These are phyloP conservation scores for Popillia japonica DNA, from an alignment of 1,140 invertebrate species.

Conservation along the genomic window DNA sequence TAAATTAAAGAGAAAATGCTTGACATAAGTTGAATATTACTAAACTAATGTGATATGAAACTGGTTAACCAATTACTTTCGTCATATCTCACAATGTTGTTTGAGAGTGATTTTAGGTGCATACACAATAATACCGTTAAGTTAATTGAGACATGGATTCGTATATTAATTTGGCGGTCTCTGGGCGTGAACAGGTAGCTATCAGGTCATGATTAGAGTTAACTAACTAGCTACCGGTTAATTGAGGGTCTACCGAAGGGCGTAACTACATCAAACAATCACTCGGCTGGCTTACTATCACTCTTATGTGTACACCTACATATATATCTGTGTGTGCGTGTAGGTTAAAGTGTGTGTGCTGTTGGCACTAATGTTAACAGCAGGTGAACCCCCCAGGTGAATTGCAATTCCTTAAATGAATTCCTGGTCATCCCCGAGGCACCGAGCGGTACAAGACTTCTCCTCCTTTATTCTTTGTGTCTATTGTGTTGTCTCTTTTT, in stretches of 20 bases:
- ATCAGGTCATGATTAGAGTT: constrained; percentile 54
- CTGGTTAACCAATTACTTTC: too few species aligned
- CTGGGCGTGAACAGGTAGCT: constrained; percentile 53
- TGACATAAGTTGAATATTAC: too few species aligned
- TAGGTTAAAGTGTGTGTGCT: neutral
- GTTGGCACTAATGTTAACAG: constrained; percentile 17
- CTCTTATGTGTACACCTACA: neutral
- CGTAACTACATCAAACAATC: constrained; percentile 55
- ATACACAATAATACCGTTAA: neutral
- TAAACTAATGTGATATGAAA: too few species aligned
- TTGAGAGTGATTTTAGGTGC: neutral
- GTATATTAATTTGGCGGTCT: constrained; percentile 49
- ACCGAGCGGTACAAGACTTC: neutral
- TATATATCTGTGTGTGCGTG: neutral
- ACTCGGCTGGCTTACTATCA: constrained; percentile 42
- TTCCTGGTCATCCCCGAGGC: constrained; percentile 22
- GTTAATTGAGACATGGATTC: constrained; percentile 49
- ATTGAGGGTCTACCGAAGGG: constrained; percentile 54
- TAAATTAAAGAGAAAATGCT: too few species aligned
- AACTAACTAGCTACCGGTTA: constrained; percentile 55
- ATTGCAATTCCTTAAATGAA: constrained; percentile 40
- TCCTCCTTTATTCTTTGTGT: constrained; percentile 26
- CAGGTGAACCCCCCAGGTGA: constrained; percentile 39
- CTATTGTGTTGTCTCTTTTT: constrained; percentile 30
- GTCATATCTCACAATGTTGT: neutral